phyloP scores from a whole-genome alignment of 2,888 invertebrate species.

The Caenorhabditis wallacei region DNA sequence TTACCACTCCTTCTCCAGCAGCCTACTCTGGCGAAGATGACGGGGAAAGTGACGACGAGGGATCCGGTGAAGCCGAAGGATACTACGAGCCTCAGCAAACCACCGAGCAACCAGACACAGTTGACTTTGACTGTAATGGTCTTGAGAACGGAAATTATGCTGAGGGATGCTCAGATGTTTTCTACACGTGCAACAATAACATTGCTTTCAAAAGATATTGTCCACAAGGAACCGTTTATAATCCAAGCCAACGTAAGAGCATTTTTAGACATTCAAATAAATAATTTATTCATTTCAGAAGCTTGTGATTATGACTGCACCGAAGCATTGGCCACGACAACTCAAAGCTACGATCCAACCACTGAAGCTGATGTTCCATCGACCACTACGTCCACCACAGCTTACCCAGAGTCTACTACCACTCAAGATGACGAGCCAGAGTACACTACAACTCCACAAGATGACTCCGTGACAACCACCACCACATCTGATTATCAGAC shows the following conservation, averaged over 20 bases:
- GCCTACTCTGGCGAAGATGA: constrained; percentile 17
- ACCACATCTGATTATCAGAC: constrained; percentile 7
- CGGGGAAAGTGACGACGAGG: constrained; percentile 37
- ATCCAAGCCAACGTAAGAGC: constrained; percentile 41
- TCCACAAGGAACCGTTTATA: constrained; percentile 56
- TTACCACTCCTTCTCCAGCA: neutral
- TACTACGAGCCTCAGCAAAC: constrained; percentile 22
- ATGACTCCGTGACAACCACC: neutral
- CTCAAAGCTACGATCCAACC: constrained; percentile 10
- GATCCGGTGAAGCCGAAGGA: constrained; percentile 14
- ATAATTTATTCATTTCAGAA: constrained; percentile 33
- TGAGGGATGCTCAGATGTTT: constrained; percentile 61
- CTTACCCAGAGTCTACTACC: neutral
- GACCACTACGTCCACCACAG: constrained; percentile 4
- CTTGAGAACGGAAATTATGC: constrained; percentile 60
- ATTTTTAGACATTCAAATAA: neutral
- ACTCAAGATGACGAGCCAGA: constrained; percentile 2
- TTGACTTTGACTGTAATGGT: constrained; percentile 61
- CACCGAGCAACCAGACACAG: constrained; percentile 33
- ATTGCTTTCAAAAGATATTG: constrained; percentile 47
- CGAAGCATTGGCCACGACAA: constrained; percentile 28
- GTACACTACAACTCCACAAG: constrained; percentile 23
- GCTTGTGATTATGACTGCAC: constrained; percentile 57
- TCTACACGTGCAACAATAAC: constrained; percentile 57
- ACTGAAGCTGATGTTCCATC: constrained; percentile 19